Evolutionary conservation across 1,140 invertebrate genomes (phyloP), one percentile per base, ranked within the genome.

Genomic region (Muscidifurax raptorellus): DNA sequence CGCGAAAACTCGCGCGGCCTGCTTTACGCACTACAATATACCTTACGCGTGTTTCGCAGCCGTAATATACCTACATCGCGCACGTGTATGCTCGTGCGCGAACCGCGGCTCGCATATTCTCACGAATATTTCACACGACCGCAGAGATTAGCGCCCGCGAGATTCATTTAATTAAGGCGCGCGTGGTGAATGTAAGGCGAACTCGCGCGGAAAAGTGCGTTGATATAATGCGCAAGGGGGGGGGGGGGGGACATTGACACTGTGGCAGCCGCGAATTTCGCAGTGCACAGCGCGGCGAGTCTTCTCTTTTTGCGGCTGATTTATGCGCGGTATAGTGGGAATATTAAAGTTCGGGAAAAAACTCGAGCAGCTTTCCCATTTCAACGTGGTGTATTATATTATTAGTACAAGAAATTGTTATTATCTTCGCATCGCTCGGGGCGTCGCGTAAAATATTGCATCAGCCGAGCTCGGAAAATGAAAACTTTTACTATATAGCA

Each of bases 161-260:
- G 77, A 80, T 80, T 78, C 76, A 47, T 80, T 84, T 80, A 80
- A 84, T 84, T 79, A 84, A 75, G 66, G 67, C 27, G 67, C n/a
- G 25, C 9, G 0, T 0, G 0, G 59, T 7, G 36, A 9, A 52
- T 13, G 25, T 52, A 40, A 32, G 72, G 80, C 47, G 36, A 22
- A 25, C 10, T 36, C 72, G 36, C 72, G 40, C 25, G 76, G 64
- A 64, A 78, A 78, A 64, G 12, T 32, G 22, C 36, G 15, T 18
- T 9, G 13, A 76, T 32, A 76, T 32, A 72, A 32, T 32, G 59
- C 59, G 59, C 59, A n/a, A n/a, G n/a, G 59, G 2, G 25, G 15
- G 25, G 27, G 28, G 13, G 32, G 5, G 32, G 32, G 40, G 40
- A 36, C 28, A 74, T 74, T 74, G 71, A 74, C 71, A 74, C 13